Base-by-base conservation (phyloP, 2,888 invertebrate genomes). In the Campoplex nolae region DNA sequence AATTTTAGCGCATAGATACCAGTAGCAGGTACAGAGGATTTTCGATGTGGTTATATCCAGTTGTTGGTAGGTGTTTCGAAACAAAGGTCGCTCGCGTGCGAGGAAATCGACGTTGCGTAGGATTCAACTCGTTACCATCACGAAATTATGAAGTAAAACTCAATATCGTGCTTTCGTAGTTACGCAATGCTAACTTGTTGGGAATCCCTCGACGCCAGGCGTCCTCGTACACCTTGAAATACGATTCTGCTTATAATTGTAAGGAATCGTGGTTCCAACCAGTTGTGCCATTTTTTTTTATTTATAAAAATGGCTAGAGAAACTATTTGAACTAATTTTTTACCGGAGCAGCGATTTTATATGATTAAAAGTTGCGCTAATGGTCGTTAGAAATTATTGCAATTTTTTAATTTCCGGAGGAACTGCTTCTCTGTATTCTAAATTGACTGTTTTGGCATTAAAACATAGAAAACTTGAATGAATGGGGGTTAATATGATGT, bases 61-160 rank as follows among this genome's bases (percentile, higher is more conserved):
- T 45, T 58, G 23, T 23, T 45, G 62, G 56, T 58, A 23, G 58
- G 45, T 8, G 16, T 16, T 58, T 62, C 62, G 18, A 62, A 16
- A 28, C 1, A 16, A 62, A 62, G 0, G 13, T 45, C 38, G n/a
- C 74, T 35, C 73, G 13, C 73, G 23, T 62, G n/a, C 23, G 18
- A 75, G 35, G 16, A 45, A 75, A 75, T 42, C 62, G 7, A 75
- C 18, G 58, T 18, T 75, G 56, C 75, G 38, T 42, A n/a, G 56
- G 56, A 74, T 48, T 62, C 28, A 45, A 32, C 58, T 28, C 62
- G 9, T 9, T 18, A 28, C 32, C 9, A 32, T 62, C 23, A 62
- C 28, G 28, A 62, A 45, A 42, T 62, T 75, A 45, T 58, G 32
- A 28, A 42, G 75, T 23, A 48, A 75, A 62, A 75, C 42, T 58